Conservation (phyloP, 2,797 vertebrate species). For the Acropternis orthonyx region DNA sequence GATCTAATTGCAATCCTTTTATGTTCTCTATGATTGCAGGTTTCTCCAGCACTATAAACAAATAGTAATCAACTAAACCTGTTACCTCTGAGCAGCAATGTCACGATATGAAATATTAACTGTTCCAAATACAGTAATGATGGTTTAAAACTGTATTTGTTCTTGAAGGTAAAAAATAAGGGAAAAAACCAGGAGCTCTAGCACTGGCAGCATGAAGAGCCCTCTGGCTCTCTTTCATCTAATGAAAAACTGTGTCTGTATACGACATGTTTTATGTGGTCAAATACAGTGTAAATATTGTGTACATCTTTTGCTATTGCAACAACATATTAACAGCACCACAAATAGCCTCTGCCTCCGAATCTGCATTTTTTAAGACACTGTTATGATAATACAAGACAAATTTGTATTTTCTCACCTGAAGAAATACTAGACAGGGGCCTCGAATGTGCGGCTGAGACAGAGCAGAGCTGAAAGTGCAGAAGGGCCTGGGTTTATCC, state of each 20-base stretch:
- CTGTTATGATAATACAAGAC: slow-evolving; percentile 71
- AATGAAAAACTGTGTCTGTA: slow-evolving; percentile 78
- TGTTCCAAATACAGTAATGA: slow-evolving; percentile 82
- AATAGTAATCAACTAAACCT: slow-evolving; percentile 88
- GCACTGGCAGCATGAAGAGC: slow-evolving; percentile 66
- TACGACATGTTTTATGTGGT: slow-evolving; percentile 76
- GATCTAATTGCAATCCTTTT: slow-evolving; percentile 92
- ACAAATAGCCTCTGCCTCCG: slow-evolving; percentile 72
- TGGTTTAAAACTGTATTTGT: slow-evolving; percentile 77
- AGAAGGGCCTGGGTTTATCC: neutral
- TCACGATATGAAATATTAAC: slow-evolving; percentile 84
- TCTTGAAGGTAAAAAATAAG: slow-evolving; percentile 77
- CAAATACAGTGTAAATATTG: slow-evolving; percentile 80
- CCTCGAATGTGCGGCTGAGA: neutral
- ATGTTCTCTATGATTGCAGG: slow-evolving; percentile 89
- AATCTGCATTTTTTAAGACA: slow-evolving; percentile 78
- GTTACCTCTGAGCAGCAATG: slow-evolving; percentile 82
- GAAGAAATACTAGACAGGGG: slow-evolving; percentile 2
- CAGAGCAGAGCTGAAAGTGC: neutral
- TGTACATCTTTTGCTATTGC: slow-evolving; percentile 73
- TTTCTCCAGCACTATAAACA: slow-evolving; percentile 89
- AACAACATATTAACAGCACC: slow-evolving; percentile 72
- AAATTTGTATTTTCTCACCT: slow-evolving; percentile 57
- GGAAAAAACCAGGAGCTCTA: slow-evolving; percentile 61
- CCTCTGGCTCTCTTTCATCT: slow-evolving; percentile 73